Base-by-base conservation (phyloP, 2,888 invertebrate species). In the Parnassius glacialis region DNA sequence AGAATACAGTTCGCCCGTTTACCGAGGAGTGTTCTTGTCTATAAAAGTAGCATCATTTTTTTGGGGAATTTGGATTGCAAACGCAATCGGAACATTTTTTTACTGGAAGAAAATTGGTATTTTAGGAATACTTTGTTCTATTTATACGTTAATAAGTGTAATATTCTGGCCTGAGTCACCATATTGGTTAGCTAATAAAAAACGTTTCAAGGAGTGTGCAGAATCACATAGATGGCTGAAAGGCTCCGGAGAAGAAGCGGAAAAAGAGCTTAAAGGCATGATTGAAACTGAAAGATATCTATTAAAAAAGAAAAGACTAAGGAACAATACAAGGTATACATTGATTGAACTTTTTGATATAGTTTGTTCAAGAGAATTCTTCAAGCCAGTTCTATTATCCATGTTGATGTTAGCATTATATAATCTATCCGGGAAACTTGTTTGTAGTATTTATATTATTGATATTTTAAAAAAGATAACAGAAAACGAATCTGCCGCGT, bases 141-240 rank as follows among this genome's bases (percentile, higher is more conserved):
- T 63, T 16, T 78, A 69, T 57, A 54, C 34, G 0, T 70, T 74
- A 41, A 45, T 75, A 12, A 64, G 65, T 2, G 58, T 69, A 7
- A 52, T 76, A n/a, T 69, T 69, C 42, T 74, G 79, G 80, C 80
- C 81, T 0, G 80, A 81, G 61, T 80, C 80, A 20, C 80, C 80
- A 1, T 75, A 72, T 1, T 80, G 80, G 80, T 60, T 80, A 16
- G 78, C 78, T 9, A 74, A 70, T 65, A 76, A 71, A 50, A 74
- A 73, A 9, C 69, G 70, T 0, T 73, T 71, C 11, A 70, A 72
- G 0, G 74, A 76, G 9, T 73, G 75, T 34, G 66, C 70, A 2
- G 59, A 56, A 13, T 68, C 76, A 10, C 75, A 79, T 61, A 65
- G 72, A 54, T 79, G 79, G 76, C 55, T 78, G 11, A 80, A 78